Evolutionary conservation across 1,140 invertebrate species (phyloP).

Genomic region (Hermatobates lingyangjiaoensis): DNA sequence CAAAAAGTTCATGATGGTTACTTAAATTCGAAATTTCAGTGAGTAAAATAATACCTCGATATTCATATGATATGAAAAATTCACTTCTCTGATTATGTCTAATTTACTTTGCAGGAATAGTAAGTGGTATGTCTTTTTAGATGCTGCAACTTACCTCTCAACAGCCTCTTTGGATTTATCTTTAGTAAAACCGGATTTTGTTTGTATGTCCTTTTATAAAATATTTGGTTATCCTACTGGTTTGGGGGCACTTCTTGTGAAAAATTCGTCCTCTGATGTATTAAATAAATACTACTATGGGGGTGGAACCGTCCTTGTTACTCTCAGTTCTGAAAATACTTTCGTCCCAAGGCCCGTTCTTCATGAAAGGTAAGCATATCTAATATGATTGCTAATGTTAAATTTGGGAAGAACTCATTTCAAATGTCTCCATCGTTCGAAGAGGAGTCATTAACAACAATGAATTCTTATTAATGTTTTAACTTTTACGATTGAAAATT

Average conservation of each 20-base stretch:
- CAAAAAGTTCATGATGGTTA: conserved; percentile 40
- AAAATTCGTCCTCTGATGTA: conserved; percentile 37
- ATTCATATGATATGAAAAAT: too few relatives aligned
- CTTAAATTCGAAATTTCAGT: conserved; percentile 19
- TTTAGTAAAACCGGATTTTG: conserved; percentile 61
- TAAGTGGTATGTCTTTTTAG: conserved; percentile 65
- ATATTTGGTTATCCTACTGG: conserved; percentile 95
- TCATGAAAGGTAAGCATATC: conserved; percentile 52
- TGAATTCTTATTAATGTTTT: too few relatives aligned
- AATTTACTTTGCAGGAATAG: conserved; percentile 11
- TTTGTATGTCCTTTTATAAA: conserved; percentile 90
- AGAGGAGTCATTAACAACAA: too few relatives aligned
- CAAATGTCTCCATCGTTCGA: too few relatives aligned
- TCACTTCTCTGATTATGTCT: too few relatives aligned
- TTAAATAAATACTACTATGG: conserved; percentile 71
- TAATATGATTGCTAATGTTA: too few relatives aligned
- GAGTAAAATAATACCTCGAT: too few relatives aligned
- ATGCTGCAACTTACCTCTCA: conserved; percentile 67
- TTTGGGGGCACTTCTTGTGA: conserved; percentile 70
- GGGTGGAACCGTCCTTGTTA: conserved; percentile 75
- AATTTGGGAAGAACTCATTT: too few relatives aligned
- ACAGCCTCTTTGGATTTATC: conserved; percentile 61
- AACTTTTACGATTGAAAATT: too few relatives aligned
- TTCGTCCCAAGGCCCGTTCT: conserved; percentile 44
- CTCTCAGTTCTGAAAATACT: conserved; percentile 44